These are phyloP conservation scores for Argentina silus DNA, from an alignment of 2,797 vertebrate species.

Conservation along the genomic window DNA sequence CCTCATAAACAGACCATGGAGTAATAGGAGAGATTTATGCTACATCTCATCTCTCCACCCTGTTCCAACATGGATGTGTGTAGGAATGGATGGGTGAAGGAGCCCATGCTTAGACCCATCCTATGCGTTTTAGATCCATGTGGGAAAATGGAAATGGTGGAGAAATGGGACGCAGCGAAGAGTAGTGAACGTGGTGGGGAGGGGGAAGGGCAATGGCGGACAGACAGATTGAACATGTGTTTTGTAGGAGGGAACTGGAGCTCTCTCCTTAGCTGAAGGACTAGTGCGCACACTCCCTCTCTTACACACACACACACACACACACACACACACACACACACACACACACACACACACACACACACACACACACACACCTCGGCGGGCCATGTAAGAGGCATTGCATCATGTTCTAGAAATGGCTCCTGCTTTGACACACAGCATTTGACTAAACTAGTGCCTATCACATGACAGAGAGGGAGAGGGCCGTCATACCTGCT, in stretches of 20 bases:
- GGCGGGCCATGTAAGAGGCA: slow-evolving; percentile 12
- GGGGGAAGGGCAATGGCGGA: slow-evolving; percentile 2
- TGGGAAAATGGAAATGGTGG: too few relatives aligned
- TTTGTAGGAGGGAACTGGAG: slow-evolving; percentile 4
- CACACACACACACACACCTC: slow-evolving; percentile 1
- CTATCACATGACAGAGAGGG: slow-evolving; percentile 39
- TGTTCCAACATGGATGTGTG: too few relatives aligned
- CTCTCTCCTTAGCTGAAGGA: slow-evolving; percentile 17
- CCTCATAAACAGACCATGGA: too few relatives aligned
- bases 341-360: too few relatives aligned
- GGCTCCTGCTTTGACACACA: slow-evolving; percentile 51
- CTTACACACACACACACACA: slow-evolving; percentile 11
- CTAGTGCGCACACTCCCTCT: too few relatives aligned
- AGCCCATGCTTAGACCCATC: too few relatives aligned
- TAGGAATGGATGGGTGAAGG: too few relatives aligned
- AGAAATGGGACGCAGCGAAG: too few relatives aligned
- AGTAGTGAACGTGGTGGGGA: not conserved
- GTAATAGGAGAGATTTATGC: too few relatives aligned
- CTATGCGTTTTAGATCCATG: too few relatives aligned
- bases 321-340: slow-evolving; percentile 7
- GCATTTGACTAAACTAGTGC: slow-evolving; percentile 45
- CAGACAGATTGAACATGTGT: not conserved
- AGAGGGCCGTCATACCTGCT: slow-evolving; percentile 36
- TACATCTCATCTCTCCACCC: too few relatives aligned
- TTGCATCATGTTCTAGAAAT: slow-evolving; percentile 65